Base-by-base conservation (phyloP, 2,888 invertebrate species). In the Leptinotarsa juncta region DNA sequence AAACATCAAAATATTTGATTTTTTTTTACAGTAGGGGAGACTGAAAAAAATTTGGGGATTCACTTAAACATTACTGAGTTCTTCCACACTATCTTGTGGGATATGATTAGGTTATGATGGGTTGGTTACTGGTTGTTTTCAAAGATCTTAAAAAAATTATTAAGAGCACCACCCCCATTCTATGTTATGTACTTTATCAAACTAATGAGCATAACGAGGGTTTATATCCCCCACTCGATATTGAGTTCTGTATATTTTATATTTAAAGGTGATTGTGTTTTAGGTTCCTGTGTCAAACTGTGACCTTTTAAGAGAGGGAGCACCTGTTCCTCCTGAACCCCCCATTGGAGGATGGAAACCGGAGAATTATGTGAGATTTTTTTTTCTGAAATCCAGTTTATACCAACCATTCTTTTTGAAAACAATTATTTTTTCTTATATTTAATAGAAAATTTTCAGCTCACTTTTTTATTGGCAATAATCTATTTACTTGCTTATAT, bases 251-350 rank as follows among this genome's bases (percentile, higher is more conserved):
- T 49, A 60, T 49, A 65, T 20, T 20, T 20, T 20, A 20, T 68
- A 65, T 65, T 49, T 49, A 42, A 42, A 42, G 32, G 32, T 42
- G 32, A 42, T 55, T 51, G 66, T 66, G 42, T 60, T 83, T 89
- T 72, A 87, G 87, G 79, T 79, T 90, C 91, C 89, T 18, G 89
- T 93, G 0, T 90, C 90, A 72, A 90, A 93, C 81, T 95, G 95
- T 84, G 91, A 93, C 81, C 88, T 96, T 81, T 88, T 99, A 23
- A 92, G 95, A 74, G 99, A 99, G 88, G 99, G 99, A 0, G 96
- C 97, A 0, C 99, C 99, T 0, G 93, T 97, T 80, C 95, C 96
- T 0, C 98, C 98, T 0, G 98, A 98, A 84, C 99, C 99, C 0
- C 95, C 96, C 0, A 90, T 95, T 0, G 94, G 95, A 0, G 74